Conservation (phyloP, 1,140 invertebrate species). For the Panagrolaimus sp. region DNA sequence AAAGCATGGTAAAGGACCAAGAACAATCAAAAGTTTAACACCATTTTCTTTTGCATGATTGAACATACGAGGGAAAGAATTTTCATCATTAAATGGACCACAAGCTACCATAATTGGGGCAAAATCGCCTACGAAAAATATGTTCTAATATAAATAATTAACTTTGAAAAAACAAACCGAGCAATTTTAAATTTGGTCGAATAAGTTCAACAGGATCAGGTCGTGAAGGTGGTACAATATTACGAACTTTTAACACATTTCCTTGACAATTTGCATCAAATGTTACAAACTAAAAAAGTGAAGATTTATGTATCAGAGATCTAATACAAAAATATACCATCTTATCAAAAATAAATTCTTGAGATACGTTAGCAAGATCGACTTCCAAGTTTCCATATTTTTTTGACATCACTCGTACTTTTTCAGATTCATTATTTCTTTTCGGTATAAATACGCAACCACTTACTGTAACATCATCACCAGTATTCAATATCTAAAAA, state of each 20-base stretch:
- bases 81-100: slow-evolving; percentile 1
- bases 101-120: not conserved
- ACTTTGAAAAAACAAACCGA: not conserved
- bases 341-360: slow-evolving; percentile 8
- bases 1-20: not conserved
- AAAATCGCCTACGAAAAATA: not conserved
- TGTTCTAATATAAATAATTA: not conserved
- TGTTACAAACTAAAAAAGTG: not conserved
- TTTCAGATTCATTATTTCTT: not conserved
- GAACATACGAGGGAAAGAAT: not conserved
- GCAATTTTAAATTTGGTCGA: not conserved
- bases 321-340: not conserved
- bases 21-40: slow-evolving; percentile 5
- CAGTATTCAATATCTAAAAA: no score
- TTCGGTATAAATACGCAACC: no score
- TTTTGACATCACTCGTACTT: not conserved
- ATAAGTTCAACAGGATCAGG: no score
- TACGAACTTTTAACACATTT: not conserved
- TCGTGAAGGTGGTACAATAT: not conserved
- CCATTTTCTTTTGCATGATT: not conserved
- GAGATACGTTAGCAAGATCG: not conserved
- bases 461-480: no score
- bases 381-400: not conserved
- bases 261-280: not conserved
- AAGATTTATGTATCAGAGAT: not conserved